Base-by-base conservation (phyloP, 2,113 vertebrate genomes). In the Phylloscopus trochiloides region DNA sequence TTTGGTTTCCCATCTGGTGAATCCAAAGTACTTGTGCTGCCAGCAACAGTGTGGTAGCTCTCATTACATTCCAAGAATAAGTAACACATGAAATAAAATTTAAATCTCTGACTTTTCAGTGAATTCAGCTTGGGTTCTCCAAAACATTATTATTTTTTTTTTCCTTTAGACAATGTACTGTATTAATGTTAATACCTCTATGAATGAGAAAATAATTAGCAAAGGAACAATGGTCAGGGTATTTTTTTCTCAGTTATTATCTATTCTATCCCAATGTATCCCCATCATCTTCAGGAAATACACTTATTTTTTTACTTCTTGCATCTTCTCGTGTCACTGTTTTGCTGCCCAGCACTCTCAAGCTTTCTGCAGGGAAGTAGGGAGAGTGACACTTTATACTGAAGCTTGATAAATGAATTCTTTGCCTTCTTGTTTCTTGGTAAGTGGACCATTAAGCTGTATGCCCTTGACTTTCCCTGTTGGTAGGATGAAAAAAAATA, bases 401-500 rank as follows among this genome's bases (percentile, higher is more conserved):
- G 71, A 96, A 81, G 79, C 67, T 88, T 96, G 94, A 97, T 86
- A 93, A 88, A 96, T 94, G 74, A 90, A 93, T 95, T 95, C 75
- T 97, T 94, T 93, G 90, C 85, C 55, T 94, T 54, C 84, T 96
- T 96, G 81, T 94, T 96, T 94, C 78, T 96, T 86, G 76, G 65
- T 91, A 96, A 96, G 90, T 85, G 76, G 86, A 94, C 83, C 90
- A 92, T 95, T 94, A 88, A 95, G 88, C 83, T 77, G 25, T 67
- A 78, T 85, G 91, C 94, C 88, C 94, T 96, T 95, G 94, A 91
- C 77, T 95, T 36, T 96, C 74, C 7, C 43, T 84, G 20, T 87
- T 85, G 58, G 70, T 86, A 67, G 24, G 34, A 92, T 90, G 66
- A 96, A 88, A 93, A 36, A 36, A 68, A 70, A 92, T 61, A 47